Evolutionary conservation across 2,113 vertebrate genomes (phyloP).

Genomic region (Gymnogyps californianus): DNA sequence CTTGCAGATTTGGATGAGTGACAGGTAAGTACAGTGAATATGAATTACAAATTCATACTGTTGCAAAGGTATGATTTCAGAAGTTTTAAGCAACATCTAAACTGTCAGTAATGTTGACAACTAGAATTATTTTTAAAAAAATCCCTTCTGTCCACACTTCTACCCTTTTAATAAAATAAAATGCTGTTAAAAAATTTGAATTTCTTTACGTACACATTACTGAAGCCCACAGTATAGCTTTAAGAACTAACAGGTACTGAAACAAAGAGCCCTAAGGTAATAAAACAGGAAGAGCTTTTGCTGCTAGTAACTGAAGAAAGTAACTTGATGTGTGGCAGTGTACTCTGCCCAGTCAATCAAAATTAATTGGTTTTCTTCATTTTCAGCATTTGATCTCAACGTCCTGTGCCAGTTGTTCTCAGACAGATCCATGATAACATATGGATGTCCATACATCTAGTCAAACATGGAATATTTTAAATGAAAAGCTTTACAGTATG

Average conservation of each 20-base stretch:
- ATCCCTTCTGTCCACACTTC: neutral
- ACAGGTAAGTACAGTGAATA: constrained; percentile 27
- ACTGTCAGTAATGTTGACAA: neutral
- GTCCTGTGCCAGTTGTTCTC: neutral
- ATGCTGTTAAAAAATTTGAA: neutral
- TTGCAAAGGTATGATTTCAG: neutral
- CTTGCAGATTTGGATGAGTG: constrained; percentile 78
- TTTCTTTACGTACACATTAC: accelerated
- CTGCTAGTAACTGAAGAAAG: neutral
- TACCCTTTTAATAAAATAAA: neutral
- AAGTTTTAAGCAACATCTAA: neutral
- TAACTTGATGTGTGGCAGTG: neutral
- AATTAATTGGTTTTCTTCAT: neutral
- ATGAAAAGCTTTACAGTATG: neutral
- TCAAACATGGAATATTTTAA: neutral
- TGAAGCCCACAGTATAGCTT: neutral
- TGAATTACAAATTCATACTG: neutral
- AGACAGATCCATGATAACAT: neutral
- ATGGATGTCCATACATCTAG: neutral
- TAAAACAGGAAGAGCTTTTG: neutral
- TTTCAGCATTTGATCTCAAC: neutral
- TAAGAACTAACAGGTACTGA: neutral
- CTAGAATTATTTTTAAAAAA: neutral
- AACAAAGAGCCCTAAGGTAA: neutral
- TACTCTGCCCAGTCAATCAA: neutral